Conservation (phyloP, 2,888 invertebrate genomes). For the Apamea crenata region DNA sequence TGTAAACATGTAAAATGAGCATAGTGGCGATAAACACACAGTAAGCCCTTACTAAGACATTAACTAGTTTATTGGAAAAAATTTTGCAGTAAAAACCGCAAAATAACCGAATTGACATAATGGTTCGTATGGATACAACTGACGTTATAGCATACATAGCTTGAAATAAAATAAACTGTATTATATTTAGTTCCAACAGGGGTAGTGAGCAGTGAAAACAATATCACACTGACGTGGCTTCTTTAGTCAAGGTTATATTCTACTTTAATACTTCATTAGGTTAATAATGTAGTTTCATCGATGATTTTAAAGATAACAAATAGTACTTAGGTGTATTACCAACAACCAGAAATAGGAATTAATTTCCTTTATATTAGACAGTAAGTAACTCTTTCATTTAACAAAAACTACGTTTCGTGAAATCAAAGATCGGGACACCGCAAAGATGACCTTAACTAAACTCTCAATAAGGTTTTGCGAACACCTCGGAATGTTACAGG, state of each 20-base stretch:
- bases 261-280: neutral
- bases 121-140: neutral
- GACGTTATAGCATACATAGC: neutral
- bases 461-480: neutral
- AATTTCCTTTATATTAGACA: no score
- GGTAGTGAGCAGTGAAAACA: neutral
- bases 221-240: conserved; percentile 11
- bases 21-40: neutral
- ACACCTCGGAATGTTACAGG: neutral
- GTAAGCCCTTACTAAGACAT: neutral
- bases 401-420: no score
- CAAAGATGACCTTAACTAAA: no score
- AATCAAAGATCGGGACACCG: no score
- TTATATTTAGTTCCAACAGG: neutral
- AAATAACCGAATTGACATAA: conserved; percentile 3
- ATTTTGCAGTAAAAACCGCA: conserved; percentile 13
- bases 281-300: neutral
- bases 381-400: no score
- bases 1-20: neutral
- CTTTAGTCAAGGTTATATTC: neutral
- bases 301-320: conserved; percentile 1
- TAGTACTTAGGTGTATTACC: neutral
- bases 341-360: neutral
- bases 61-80: neutral
- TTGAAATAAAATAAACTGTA: neutral